These are phyloP conservation scores for Maylandia zebra DNA, from an alignment of 2,113 vertebrate species.

Conservation along the genomic window DNA sequence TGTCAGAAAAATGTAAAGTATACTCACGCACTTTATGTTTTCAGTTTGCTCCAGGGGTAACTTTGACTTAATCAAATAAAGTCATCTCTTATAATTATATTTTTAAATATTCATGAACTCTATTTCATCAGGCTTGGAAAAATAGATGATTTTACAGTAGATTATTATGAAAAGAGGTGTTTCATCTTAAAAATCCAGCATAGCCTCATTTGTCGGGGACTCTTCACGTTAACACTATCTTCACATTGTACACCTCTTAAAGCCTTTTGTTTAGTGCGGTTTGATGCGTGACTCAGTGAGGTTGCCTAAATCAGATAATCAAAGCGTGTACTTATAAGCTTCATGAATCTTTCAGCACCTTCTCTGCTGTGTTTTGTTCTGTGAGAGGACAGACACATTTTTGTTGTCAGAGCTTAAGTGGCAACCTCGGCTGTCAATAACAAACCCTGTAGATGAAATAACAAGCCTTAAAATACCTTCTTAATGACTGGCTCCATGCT, in stretches of 20 bases:
- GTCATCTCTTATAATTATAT: constrained; percentile 40
- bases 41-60: not conserved
- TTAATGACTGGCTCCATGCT: not conserved
- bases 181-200: not conserved
- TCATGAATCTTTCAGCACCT: constrained; percentile 4
- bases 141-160: not conserved
- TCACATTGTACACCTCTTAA: not conserved
- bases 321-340: constrained; percentile 3
- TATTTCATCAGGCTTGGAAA: not conserved
- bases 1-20: not conserved
- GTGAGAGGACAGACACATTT: not conserved
- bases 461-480: not conserved
- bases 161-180: not conserved
- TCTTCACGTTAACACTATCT: not conserved
- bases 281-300: not conserved
- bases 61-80: constrained; percentile 29
- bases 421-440: not conserved
- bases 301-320: not conserved
- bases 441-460: not conserved
- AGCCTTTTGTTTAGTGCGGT: not conserved
- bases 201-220: not conserved
- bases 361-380: not conserved
- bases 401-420: constrained; percentile 18
- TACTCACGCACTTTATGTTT: not conserved
- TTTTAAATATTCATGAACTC: constrained; percentile 56